Evolutionary conservation across 2,888 invertebrate species (phyloP), one percentile per base, ranked within the genome.

Genomic region (Hofmannophila pseudospretella): DNA sequence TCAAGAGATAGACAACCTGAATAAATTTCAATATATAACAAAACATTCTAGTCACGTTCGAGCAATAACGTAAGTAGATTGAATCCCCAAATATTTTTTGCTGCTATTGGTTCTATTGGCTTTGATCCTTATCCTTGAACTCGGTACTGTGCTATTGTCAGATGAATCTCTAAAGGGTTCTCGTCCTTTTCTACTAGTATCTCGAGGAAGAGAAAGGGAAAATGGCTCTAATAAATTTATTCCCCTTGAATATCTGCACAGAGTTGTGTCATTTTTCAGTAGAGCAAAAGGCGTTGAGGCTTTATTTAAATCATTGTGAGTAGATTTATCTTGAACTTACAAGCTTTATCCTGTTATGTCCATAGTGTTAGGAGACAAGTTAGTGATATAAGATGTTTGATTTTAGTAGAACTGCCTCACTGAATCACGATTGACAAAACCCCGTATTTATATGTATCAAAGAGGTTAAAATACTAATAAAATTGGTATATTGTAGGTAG

Each of bases 61-160:
- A 51, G 63, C 66, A 67, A 72, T 75, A 74, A 68, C 59, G 61
- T 72, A 72, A 73, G 68, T 66, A 74, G 64, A 75, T 76, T 73
- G 73, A 70, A 70, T 66, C 67, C 66, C 65, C 44, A 59, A 68
- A 63, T 58, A 66, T 71, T 70, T 71, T 70, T 72, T 68, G 62
- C 57, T 67, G 49, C 61, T 65, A 65, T 68, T 60, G 56, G 51
- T 49, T 59, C 48, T 62, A 67, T 68, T 68, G 63, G 60, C 64
- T 70, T 69, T 68, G 62, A 65, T 66, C 59, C 54, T 54, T 57
- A 60, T 61, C 60, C 58, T 56, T 36, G 28, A 54, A 55, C 51
- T 55, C 52, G 42, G 44, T 40, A 42, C n/a, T 23, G 23, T 23
- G 23, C 47, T 58, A 51, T 54, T 61, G 54, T 57, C 54, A 48